Percentiles rank a stretch among this genome's conserved stretches.
Evolutionary conservation across 2,888 invertebrate species (phyloP).

Genomic region (Ormyrus pomaceus): DNA sequence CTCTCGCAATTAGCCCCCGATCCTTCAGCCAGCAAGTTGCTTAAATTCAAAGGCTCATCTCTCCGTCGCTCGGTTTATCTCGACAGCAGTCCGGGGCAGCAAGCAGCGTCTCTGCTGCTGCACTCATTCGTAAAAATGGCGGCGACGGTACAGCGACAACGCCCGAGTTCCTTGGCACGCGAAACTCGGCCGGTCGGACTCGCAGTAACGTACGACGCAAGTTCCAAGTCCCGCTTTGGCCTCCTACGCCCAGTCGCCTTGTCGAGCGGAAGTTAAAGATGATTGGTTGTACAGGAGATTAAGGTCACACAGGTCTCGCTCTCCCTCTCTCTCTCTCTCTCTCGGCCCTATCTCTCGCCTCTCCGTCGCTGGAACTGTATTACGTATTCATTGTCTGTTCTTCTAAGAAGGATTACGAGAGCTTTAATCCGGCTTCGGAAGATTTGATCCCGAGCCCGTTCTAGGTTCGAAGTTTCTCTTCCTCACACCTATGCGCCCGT

Average conservation of each 20-base stretch:
- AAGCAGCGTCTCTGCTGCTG: conserved; percentile 27
- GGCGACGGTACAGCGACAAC: conserved; percentile 22
- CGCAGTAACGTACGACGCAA: conserved; percentile 26
- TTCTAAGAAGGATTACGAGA: conserved; percentile 62
- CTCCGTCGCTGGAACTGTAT: conserved; percentile 46
- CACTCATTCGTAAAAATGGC: background rate
- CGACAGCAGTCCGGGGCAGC: background rate
- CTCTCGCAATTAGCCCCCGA: too few species aligned
- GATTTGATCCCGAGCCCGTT: conserved; percentile 58
- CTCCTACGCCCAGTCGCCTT: conserved; percentile 8
- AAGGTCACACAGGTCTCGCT: conserved; percentile 46
- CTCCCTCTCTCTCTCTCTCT: conserved; percentile 7
- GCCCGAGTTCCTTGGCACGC: conserved; percentile 31
- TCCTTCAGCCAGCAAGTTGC: too few species aligned
- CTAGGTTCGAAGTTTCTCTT: conserved; percentile 24
- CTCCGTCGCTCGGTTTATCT: conserved; percentile 5
- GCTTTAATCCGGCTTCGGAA: conserved; percentile 64
- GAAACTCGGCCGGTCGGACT: conserved; percentile 30
- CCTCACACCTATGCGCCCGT: too few species aligned
- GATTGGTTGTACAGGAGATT: conserved; percentile 53
- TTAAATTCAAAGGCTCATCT: background rate
- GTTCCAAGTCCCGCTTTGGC: conserved; percentile 33
- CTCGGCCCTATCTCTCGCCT: background rate
- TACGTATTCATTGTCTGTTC: conserved; percentile 64
- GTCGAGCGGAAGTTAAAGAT: conserved; percentile 51